Evolutionary conservation across 2,888 invertebrate genomes (phyloP).

Genomic region (Spisula solida): DNA sequence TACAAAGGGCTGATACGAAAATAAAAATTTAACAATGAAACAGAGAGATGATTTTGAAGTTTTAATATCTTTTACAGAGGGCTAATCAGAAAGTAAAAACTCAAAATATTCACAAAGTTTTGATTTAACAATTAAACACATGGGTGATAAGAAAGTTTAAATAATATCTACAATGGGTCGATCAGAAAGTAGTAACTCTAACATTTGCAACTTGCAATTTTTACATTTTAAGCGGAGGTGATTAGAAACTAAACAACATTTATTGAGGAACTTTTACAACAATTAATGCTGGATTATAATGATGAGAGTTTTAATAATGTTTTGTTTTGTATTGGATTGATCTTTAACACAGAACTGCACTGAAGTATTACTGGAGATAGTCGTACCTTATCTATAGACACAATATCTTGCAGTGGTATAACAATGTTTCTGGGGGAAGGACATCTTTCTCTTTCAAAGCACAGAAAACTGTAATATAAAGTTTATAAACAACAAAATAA

Average conservation of each 20-base stretch:
- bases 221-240: too few relatives aligned
- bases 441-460: conserved; percentile 87
- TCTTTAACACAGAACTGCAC: too few relatives aligned
- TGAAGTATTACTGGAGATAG: neutral
- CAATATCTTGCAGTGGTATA: conserved; percentile 86
- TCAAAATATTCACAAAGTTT: neutral
- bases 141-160: too few relatives aligned
- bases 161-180: neutral
- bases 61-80: too few relatives aligned
- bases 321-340: too few relatives aligned
- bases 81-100: too few relatives aligned
- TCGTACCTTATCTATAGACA: conserved; percentile 85
- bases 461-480: conserved; percentile 82
- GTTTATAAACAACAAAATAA: too few relatives aligned
- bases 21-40: too few relatives aligned
- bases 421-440: conserved; percentile 87
- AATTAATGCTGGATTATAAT: neutral
- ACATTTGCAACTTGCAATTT: too few relatives aligned
- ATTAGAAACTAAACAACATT: too few relatives aligned
- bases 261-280: neutral
- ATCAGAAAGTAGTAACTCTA: neutral
- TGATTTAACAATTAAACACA: neutral
- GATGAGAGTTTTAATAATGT: neutral
- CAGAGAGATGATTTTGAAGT: too few relatives aligned
- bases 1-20: too few relatives aligned